A percentile compares a stretch with the other conserved stretches of the same genome.
phyloP scores from a whole-genome alignment of 2,888 invertebrate genomes.

The Macrosoma leucophasiata region DNA sequence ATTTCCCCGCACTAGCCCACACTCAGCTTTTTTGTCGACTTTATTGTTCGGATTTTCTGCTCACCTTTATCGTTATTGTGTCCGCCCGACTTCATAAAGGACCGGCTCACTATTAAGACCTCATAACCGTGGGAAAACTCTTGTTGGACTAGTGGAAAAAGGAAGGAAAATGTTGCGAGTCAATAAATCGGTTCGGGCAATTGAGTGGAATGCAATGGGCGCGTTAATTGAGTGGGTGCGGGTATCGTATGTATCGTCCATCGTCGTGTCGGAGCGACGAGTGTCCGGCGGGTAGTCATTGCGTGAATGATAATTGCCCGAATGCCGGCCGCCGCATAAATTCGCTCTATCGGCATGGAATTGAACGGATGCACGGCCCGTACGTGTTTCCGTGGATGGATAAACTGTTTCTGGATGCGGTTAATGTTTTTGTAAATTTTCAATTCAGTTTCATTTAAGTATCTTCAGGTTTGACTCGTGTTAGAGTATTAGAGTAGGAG shows the following conservation, averaged over 20 bases:
- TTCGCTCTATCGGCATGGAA: constrained; percentile 54
- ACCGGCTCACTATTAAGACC: constrained; percentile 69
- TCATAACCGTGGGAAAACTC: constrained; percentile 73
- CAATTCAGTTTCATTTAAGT: background rate
- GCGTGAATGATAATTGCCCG: constrained; percentile 66
- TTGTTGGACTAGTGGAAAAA: constrained; percentile 6
- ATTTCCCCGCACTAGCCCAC: constrained; percentile 71
- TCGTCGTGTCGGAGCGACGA: constrained; percentile 35
- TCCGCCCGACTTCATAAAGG: constrained; percentile 72
- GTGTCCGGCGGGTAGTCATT: constrained; percentile 59
- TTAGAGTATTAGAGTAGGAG: too few relatives aligned
- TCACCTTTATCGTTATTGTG: constrained; percentile 75
- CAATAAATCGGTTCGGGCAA: constrained; percentile 60
- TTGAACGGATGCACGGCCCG: constrained; percentile 45
- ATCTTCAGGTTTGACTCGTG: too few relatives aligned
- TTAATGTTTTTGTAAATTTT: constrained; percentile 4
- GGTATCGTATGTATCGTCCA: constrained; percentile 28
- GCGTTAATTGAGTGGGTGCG: constrained; percentile 65
- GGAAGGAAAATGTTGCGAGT: constrained; percentile 31
- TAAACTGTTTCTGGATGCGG: constrained; percentile 16
- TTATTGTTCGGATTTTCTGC: constrained; percentile 74
- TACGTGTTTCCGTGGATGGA: constrained; percentile 30
- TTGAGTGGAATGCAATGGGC: constrained; percentile 61
- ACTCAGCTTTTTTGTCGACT: constrained; percentile 69
- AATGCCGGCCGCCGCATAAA: constrained; percentile 47